Percentiles rank a stretch among this genome's conserved stretches.
phyloP scores from a whole-genome alignment of 2,888 invertebrate genomes.

The Amiota minor region DNA sequence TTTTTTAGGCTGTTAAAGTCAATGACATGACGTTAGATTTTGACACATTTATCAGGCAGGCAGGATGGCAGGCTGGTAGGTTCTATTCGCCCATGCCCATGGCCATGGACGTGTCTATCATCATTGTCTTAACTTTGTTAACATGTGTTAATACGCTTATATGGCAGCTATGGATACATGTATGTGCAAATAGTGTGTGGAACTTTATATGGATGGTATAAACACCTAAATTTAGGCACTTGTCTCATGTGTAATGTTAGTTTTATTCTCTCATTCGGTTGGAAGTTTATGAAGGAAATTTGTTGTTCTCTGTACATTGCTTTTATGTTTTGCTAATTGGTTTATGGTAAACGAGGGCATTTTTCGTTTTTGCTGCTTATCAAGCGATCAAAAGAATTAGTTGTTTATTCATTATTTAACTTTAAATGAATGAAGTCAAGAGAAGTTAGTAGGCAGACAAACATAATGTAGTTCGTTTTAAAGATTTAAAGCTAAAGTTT shows the following conservation, averaged over 20 bases:
- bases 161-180: not conserved
- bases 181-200: too few species aligned
- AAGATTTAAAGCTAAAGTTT: too few species aligned
- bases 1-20: not conserved
- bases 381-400: too few species aligned
- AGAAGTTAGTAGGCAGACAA: too few species aligned
- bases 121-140: not conserved
- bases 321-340: conserved; percentile 1
- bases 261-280: not conserved
- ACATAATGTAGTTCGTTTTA: too few species aligned
- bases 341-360: not conserved
- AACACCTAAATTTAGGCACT: too few species aligned
- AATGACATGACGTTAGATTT: conserved; percentile 9
- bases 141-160: not conserved
- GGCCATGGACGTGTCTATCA: too few species aligned
- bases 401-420: too few species aligned
- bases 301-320: not conserved
- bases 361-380: too few species aligned
- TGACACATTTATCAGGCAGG: conserved; percentile 14
- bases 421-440: too few species aligned
- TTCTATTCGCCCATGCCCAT: not conserved
- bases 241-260: conserved; percentile 20
- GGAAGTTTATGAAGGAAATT: too few species aligned
- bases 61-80: not conserved
- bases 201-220: too few species aligned